Conservation (phyloP, 2,888 invertebrate genomes). For the Dichetophora obliterata region DNA sequence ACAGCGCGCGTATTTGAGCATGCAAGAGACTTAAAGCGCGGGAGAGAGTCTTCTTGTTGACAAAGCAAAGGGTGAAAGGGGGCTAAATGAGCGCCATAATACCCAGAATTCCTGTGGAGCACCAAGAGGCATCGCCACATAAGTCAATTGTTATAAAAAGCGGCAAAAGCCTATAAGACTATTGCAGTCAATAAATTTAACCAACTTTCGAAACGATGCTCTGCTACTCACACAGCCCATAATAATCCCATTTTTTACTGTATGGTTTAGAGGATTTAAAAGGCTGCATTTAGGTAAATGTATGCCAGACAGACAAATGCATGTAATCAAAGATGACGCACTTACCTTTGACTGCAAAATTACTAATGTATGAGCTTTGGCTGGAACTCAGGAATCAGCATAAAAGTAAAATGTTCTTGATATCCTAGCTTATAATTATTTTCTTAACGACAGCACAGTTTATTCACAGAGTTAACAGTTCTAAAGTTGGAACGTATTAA, state of each 20-base stretch:
- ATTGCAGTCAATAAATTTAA: conserved; percentile 45
- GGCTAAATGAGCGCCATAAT: not conserved
- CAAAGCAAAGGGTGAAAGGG: not conserved
- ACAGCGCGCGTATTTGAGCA: conserved; percentile 52
- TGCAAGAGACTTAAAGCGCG: conserved; percentile 39
- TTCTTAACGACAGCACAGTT: too few relatives aligned
- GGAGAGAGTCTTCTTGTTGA: conserved; percentile 45
- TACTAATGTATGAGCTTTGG: not conserved
- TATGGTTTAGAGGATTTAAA: too few relatives aligned
- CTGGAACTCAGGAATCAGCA: too few relatives aligned
- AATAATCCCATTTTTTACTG: too few relatives aligned
- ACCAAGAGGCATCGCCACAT: conserved; percentile 15
- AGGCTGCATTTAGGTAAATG: not conserved
- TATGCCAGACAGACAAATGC: not conserved
- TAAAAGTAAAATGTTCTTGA: too few relatives aligned
- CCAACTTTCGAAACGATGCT: not conserved
- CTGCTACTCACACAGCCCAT: not conserved
- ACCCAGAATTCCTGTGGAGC: not conserved
- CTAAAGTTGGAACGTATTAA: too few relatives aligned
- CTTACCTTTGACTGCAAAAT: not conserved
- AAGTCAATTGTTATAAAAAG: conserved; percentile 41
- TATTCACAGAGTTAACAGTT: too few relatives aligned
- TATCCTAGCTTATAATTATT: too few relatives aligned
- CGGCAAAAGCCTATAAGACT: conserved; percentile 47
- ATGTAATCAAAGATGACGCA: not conserved